Percentiles rank a stretch among this genome's conserved stretches.
Conservation (phyloP, 2,888 invertebrate species). For the Barypeithes pellucidus region DNA sequence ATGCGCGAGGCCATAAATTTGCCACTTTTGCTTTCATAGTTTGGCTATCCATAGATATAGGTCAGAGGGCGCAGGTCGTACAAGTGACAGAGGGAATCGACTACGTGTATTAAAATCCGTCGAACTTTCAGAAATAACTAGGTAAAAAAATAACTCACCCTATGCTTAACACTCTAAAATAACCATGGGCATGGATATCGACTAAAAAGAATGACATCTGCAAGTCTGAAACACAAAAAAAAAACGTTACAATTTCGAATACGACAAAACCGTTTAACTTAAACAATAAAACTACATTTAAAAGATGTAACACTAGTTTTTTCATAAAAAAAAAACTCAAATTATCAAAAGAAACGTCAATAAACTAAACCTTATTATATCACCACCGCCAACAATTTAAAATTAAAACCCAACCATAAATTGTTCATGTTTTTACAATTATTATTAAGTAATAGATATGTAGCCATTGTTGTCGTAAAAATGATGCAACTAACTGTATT, state of each 20-base stretch:
- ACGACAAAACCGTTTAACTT: neutral
- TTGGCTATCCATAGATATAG: no score
- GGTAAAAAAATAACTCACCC: constrained; percentile 5
- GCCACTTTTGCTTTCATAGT: no score
- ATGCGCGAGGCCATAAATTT: no score
- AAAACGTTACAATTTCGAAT: neutral
- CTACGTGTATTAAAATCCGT: no score
- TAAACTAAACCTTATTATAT: neutral
- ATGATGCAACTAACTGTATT: constrained; percentile 1
- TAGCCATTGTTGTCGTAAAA: constrained; percentile 2
- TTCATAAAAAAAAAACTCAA: neutral
- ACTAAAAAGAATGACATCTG: constrained; percentile 3
- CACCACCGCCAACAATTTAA: neutral
- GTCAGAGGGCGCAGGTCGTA: no score
- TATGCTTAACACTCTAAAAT: neutral
- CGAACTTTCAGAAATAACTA: neutral
- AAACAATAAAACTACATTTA: neutral
- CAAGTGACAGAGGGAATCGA: no score
- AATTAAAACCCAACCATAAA: constrained; percentile 11
- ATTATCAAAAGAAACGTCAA: neutral
- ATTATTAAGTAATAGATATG: neutral
- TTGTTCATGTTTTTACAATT: neutral
- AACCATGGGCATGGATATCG: neutral
- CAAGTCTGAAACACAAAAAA: neutral
- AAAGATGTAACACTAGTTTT: neutral